phyloP scores from a whole-genome alignment of 2,888 invertebrate species.

The Melanophora roralis region DNA sequence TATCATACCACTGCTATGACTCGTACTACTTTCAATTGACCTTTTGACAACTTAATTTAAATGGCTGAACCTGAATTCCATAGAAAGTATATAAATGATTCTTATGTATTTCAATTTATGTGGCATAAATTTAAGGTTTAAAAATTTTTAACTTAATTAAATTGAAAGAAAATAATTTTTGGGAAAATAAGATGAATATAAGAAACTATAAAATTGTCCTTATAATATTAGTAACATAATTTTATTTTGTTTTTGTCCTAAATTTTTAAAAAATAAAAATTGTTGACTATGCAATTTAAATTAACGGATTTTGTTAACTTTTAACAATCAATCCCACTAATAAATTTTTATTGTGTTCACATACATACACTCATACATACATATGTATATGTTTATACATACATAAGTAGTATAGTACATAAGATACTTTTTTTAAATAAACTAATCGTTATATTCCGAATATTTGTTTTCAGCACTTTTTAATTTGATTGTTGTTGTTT shows the following conservation, averaged over 20 bases:
- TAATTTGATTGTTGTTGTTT: constrained; percentile 9
- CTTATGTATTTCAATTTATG: constrained; percentile 30
- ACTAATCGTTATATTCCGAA: neutral
- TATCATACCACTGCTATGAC: constrained; percentile 2
- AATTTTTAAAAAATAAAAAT: neutral
- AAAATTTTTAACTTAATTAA: too few species aligned
- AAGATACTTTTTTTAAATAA: neutral
- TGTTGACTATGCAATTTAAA: neutral
- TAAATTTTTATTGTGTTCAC: too few species aligned
- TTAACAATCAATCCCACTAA: too few species aligned
- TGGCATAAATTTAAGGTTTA: constrained; percentile 30
- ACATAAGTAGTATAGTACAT: too few species aligned
- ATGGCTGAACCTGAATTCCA: constrained; percentile 51
- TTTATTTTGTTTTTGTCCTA: neutral
- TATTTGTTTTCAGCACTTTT: constrained; percentile 15
- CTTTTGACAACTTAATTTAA: constrained; percentile 49
- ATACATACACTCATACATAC: too few species aligned
- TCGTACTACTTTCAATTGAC: constrained; percentile 60
- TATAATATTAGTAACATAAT: too few species aligned
- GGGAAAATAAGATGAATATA: too few species aligned
- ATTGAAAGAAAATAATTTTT: too few species aligned
- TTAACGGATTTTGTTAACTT: neutral
- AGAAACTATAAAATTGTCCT: too few species aligned
- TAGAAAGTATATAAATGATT: constrained; percentile 30
- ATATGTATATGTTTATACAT: too few species aligned